A percentile compares a stretch with the other conserved stretches of the same genome.
Evolutionary conservation across 2,113 vertebrate species (phyloP).

Genomic region (Callospermophilus lateralis): DNA sequence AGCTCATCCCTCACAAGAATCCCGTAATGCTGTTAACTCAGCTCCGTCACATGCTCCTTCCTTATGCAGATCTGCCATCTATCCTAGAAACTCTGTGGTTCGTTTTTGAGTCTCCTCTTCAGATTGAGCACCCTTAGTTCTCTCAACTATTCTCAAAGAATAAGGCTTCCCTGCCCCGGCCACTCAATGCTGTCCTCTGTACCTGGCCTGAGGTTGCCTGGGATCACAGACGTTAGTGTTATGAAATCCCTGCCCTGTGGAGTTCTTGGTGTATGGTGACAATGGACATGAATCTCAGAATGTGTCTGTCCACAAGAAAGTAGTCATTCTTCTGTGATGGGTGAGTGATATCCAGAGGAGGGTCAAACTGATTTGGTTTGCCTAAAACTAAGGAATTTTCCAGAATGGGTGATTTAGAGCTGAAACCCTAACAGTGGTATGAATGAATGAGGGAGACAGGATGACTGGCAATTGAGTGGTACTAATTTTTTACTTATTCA

Average conservation of each 20-base stretch:
- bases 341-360: accelerated
- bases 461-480: background rate
- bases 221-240: background rate
- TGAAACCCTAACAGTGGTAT: background rate
- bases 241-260: background rate
- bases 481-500: background rate
- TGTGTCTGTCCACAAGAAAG: background rate
- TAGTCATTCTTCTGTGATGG: background rate
- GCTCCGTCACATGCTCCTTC: background rate
- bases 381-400: background rate
- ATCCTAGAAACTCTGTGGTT: background rate
- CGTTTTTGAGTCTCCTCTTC: background rate
- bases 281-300: background rate
- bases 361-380: background rate
- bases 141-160: background rate
- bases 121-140: background rate
- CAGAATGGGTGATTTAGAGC: background rate
- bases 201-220: background rate
- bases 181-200: background rate
- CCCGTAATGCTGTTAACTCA: accelerated
- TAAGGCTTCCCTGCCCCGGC: background rate
- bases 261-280: background rate
- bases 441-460: background rate
- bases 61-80: background rate
- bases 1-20: background rate